phyloP scores from a whole-genome alignment of 2,113 vertebrate species.

The Odocoileus virginianus region DNA sequence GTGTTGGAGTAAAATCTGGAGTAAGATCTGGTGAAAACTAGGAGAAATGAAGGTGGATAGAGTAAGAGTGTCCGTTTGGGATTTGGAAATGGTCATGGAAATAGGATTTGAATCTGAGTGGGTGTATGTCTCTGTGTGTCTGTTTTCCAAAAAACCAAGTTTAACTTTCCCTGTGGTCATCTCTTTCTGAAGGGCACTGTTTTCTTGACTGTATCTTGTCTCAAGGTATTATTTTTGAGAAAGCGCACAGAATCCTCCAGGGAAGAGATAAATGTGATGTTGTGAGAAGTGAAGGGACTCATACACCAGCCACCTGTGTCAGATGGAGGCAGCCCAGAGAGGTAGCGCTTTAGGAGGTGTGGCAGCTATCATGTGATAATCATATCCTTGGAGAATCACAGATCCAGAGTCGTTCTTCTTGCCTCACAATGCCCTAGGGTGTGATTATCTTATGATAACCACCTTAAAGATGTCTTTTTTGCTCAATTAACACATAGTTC shows the following conservation, averaged over 20 bases:
- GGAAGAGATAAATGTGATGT: conserved; percentile 66
- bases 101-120: background rate
- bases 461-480: conserved; percentile 78
- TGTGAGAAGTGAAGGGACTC: conserved; percentile 64
- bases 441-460: conserved; percentile 79
- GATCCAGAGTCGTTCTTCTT: conserved; percentile 69
- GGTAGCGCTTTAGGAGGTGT: conserved; percentile 31
- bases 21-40: background rate
- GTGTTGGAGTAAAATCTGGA: background rate
- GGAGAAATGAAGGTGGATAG: background rate
- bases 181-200: background rate
- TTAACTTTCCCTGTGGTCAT: background rate
- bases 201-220: conserved; percentile 14
- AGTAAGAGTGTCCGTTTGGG: background rate
- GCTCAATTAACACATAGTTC: conserved; percentile 79
- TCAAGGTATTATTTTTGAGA: conserved; percentile 56
- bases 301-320: conserved; percentile 55
- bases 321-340: conserved; percentile 20
- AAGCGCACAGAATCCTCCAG: conserved; percentile 61
- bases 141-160: background rate
- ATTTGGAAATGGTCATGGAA: background rate
- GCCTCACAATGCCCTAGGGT: conserved; percentile 65
- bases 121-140: background rate
- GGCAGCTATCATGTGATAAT: conserved; percentile 73
- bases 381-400: conserved; percentile 71